These are phyloP conservation scores for Aphis craccivora DNA, from an alignment of 1,140 invertebrate species.

Conservation along the genomic window DNA sequence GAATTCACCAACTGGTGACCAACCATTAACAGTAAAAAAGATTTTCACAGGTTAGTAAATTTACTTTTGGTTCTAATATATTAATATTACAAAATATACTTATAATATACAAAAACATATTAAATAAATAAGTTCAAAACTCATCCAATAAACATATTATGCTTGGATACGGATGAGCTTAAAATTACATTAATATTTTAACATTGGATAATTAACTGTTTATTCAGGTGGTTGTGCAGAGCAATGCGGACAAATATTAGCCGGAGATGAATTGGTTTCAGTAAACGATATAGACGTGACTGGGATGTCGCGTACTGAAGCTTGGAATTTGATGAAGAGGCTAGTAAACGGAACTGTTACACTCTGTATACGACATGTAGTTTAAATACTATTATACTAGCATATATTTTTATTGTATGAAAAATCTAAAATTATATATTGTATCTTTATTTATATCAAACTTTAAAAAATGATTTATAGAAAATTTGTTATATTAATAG, in stretches of 20 bases:
- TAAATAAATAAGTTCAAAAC: no score
- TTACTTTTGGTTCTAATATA: not conserved
- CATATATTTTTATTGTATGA: constrained; percentile 1
- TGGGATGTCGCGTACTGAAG: constrained; percentile 87
- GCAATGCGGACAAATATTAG: constrained; percentile 81
- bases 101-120: no score
- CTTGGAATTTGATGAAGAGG: constrained; percentile 91
- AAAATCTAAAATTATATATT: not conserved
- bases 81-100: not conserved
- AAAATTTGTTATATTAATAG: not conserved
- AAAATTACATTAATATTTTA: not conserved
- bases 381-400: constrained; percentile 14
- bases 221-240: constrained; percentile 85
- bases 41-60: constrained; percentile 82
- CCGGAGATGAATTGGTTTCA: constrained; percentile 85
- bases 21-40: constrained; percentile 87
- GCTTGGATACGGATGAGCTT: no score
- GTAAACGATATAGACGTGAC: constrained; percentile 83
- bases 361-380: constrained; percentile 67
- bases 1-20: constrained; percentile 86
- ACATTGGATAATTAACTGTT: not conserved
- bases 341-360: constrained; percentile 80
- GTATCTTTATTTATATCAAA: not conserved
- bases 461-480: constrained; percentile 3
- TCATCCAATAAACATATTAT: no score